A percentile compares a stretch with the other conserved stretches of the same genome.
These are phyloP conservation scores for Calameuta idolon DNA, from an alignment of 2,888 invertebrate genomes.

Conservation along the genomic window DNA sequence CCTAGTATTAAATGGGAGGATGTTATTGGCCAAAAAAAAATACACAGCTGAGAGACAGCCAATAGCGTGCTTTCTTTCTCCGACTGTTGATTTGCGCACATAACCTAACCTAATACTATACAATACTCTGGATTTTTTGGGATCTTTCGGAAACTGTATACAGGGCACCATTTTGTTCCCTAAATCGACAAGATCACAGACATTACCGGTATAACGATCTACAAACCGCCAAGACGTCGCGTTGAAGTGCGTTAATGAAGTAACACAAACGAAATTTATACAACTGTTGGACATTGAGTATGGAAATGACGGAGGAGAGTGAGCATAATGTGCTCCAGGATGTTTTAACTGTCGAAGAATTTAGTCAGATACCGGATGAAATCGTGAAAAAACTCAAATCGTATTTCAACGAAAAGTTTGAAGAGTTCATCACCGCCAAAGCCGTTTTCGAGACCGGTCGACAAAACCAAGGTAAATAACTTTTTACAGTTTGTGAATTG, in stretches of 20 bases:
- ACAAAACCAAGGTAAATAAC: slow-evolving; percentile 72
- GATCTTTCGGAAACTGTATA: background rate
- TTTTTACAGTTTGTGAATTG: slow-evolving; percentile 7
- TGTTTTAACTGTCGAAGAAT: slow-evolving; percentile 70
- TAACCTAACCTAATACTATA: background rate
- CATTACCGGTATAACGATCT: background rate
- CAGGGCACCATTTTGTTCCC: background rate
- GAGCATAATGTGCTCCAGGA: slow-evolving; percentile 64
- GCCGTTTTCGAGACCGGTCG: slow-evolving; percentile 79
- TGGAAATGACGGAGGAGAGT: slow-evolving; percentile 62
- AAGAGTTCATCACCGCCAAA: slow-evolving; percentile 79
- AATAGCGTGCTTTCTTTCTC: background rate
- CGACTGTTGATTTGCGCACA: background rate
- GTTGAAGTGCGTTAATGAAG: background rate
- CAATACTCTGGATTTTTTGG: background rate
- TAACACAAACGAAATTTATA: background rate
- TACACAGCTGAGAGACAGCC: background rate
- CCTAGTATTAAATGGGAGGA: background rate
- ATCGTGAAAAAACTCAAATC: slow-evolving; percentile 74
- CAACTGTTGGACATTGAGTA: slow-evolving; percentile 21
- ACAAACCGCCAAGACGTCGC: background rate
- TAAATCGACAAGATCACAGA: background rate
- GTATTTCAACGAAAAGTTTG: slow-evolving; percentile 74
- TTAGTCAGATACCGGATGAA: slow-evolving; percentile 69
- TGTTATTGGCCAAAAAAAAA: background rate